A percentile compares a stretch with the other conserved stretches of the same genome.
These are phyloP conservation scores for Dufourea novaeangliae DNA, from an alignment of 1,140 invertebrate species.

Conservation along the genomic window DNA sequence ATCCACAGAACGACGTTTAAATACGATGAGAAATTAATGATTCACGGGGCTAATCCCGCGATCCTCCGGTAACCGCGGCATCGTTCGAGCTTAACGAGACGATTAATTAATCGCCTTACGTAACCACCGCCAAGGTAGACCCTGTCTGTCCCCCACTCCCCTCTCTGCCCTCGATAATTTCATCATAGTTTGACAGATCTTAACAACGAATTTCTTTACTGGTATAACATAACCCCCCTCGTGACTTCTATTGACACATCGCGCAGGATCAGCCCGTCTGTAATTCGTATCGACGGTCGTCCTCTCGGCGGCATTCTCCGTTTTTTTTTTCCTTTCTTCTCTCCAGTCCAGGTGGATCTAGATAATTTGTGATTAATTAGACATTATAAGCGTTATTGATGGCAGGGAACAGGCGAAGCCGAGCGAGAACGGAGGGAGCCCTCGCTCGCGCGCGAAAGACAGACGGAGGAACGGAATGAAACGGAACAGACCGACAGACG, in stretches of 20 bases:
- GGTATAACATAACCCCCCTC: not conserved
- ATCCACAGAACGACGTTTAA: conserved; percentile 14
- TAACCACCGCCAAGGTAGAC: conserved; percentile 7
- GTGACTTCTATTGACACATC: conserved; percentile 47
- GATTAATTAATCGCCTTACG: conserved; percentile 43
- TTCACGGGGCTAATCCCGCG: conserved; percentile 8
- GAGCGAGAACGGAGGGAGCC: conserved; percentile 40
- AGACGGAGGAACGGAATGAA: conserved; percentile 60
- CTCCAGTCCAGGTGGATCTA: conserved; percentile 72
- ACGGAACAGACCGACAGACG: conserved; percentile 67
- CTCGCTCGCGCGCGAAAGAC: conserved; percentile 38
- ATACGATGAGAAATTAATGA: conserved; percentile 41
- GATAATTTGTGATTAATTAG: conserved; percentile 82
- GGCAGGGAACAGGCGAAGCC: conserved; percentile 68
- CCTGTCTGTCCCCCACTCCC: not conserved
- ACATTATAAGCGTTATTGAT: conserved; percentile 81
- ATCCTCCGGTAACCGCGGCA: not conserved
- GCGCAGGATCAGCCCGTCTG: not conserved
- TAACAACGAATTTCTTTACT: conserved; percentile 23
- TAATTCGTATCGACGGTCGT: not conserved
- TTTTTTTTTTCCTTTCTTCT: too few species aligned
- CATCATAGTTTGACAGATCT: conserved; percentile 31
- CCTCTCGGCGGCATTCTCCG: conserved; percentile 19
- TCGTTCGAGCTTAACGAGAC: conserved; percentile 26
- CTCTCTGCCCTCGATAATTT: too few species aligned